Percentiles rank a stretch among this genome's conserved stretches.
These are phyloP conservation scores for Corynorhinus townsendii DNA, from an alignment of 2,113 vertebrate species.

Conservation along the genomic window DNA sequence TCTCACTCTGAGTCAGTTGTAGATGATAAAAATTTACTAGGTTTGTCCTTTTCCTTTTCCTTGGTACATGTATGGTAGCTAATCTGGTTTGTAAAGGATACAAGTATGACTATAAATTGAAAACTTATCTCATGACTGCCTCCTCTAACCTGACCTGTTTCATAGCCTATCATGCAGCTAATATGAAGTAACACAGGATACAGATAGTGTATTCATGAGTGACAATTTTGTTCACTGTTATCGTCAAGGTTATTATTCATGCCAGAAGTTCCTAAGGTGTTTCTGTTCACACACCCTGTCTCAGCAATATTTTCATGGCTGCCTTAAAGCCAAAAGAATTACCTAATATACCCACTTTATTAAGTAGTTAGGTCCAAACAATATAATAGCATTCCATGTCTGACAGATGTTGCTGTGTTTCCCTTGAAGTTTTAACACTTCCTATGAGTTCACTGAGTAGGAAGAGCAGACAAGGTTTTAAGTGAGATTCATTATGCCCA, in stretches of 20 bases:
- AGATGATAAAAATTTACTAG: background rate
- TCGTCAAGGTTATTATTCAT: background rate
- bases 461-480: background rate
- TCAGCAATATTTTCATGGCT: background rate
- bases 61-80: background rate
- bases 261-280: background rate
- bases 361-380: background rate
- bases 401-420: background rate
- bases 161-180: background rate
- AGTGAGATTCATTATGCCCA: background rate
- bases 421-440: background rate
- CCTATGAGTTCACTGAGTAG: background rate
- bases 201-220: background rate
- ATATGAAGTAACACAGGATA: background rate
- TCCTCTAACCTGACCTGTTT: conserved; percentile 22
- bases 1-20: background rate
- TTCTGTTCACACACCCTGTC: background rate
- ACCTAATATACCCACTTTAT: background rate
- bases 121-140: background rate
- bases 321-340: background rate
- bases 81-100: background rate
- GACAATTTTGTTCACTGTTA: background rate
- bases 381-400: background rate
- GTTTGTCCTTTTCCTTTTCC: background rate
- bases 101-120: background rate